Percentiles rank a stretch among this genome's conserved stretches.
phyloP scores from a whole-genome alignment of 2,113 vertebrate genomes.

The Sigmodon hispidus region DNA sequence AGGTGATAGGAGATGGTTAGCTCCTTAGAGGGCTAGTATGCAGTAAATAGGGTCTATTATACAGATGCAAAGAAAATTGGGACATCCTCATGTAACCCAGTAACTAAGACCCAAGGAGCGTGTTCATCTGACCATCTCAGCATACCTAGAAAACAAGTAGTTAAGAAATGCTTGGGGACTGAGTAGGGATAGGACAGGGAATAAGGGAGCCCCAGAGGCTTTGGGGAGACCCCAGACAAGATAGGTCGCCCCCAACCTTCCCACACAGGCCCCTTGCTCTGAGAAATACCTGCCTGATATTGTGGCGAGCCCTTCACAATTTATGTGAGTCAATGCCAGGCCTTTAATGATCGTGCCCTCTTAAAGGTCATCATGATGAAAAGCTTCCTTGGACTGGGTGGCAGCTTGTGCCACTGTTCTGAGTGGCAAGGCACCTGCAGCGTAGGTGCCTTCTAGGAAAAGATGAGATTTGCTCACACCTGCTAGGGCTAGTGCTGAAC shows the following conservation, averaged over 20 bases:
- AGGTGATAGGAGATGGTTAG: not conserved
- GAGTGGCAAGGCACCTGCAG: accelerated
- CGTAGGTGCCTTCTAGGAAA: not conserved
- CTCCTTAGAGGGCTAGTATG: not conserved
- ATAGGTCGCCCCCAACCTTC: conserved; percentile 81
- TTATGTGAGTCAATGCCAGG: conserved; percentile 90
- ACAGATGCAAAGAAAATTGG: conserved; percentile 40
- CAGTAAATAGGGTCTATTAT: not conserved
- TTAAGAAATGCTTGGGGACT: not conserved
- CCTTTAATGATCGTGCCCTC: conserved; percentile 88
- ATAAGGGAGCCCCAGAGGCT: conserved; percentile 84
- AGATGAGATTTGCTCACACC: not conserved
- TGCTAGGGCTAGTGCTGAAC: not conserved
- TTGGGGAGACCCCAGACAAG: conserved; percentile 86
- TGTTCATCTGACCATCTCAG: accelerated
- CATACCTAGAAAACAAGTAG: accelerated
- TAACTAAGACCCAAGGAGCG: not conserved
- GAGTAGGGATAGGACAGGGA: conserved; percentile 83
- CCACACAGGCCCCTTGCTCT: conserved; percentile 86
- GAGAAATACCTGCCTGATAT: conserved; percentile 89
- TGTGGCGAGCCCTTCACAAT: conserved; percentile 88
- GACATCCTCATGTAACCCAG: not conserved
- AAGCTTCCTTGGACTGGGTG: conserved; percentile 86
- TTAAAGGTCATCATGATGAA: conserved; percentile 85
- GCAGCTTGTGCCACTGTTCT: not conserved